Base-by-base conservation (phyloP, 1,140 invertebrate genomes). In the Streblospio benedicti region DNA sequence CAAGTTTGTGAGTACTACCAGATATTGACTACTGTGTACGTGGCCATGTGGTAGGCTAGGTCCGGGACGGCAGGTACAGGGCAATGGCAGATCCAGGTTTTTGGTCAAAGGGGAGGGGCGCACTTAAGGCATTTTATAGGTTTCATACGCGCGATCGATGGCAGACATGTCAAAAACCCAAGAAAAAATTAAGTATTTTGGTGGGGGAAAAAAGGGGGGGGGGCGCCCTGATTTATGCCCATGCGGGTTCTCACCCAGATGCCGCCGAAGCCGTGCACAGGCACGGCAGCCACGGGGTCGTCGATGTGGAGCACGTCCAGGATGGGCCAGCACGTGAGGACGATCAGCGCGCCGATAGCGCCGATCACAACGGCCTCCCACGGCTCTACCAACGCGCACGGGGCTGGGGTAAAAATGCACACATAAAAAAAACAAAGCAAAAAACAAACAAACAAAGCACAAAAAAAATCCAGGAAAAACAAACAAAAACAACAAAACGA, bases 301-400 rank as follows among this genome's bases (percentile, higher is more conserved):
- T 95, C 92, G 1, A 95, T 84, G 14, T 83, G 81, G 25, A 91
- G 66, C 66, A 74, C 81, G 69, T 93, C 89, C 43, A 94, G 82
- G 0, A 91, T 61, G 0, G 87, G 86, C 75, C 86, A 85, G 0
- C 81, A 77, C 0, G 83, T 53, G 45, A 88, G 87, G 0, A 87
- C 85, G 25, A 93, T 77, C 1, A 85, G 71, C 0, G 84, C 87
- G 0, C 91, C 91, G 9, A 94, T 79, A 23, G 83, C 78, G 0
- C 92, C 92, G 38, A 95, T 85, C 0, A 94, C 45, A 3, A 94
- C 71, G 0, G 91, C 84, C 75, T 95, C 90, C 87, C 89, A 91
- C 0, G 88, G 84, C 50, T 83, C 82, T 71, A 88, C 92, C 0
- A 95, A 76, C 67, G 91, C 93, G 70, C 91, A 95, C 0, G 91